Conservation (phyloP, 2,888 invertebrate genomes). For the Branchipolynoe longqiensis region DNA sequence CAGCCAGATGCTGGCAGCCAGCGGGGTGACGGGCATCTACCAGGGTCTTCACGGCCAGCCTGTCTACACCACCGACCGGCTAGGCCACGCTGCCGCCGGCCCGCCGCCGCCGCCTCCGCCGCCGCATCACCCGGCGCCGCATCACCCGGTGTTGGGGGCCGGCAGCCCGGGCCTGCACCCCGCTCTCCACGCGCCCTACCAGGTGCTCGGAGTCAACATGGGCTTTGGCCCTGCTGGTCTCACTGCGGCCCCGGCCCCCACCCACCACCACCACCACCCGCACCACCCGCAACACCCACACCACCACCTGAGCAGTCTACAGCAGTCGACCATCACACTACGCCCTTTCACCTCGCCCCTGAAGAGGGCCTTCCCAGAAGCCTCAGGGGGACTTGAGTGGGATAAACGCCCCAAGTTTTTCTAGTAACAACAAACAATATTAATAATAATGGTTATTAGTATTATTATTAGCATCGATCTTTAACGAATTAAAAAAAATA, state of each 20-base stretch:
- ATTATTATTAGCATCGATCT: no score
- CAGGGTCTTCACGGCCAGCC: constrained; percentile 40
- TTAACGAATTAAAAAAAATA: no score
- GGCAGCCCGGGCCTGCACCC: constrained; percentile 12
- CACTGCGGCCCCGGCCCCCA: constrained; percentile 13
- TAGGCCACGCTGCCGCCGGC: neutral
- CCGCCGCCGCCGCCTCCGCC: neutral
- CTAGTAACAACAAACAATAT: neutral
- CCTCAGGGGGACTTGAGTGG: constrained; percentile 49
- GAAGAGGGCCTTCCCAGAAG: constrained; percentile 51
- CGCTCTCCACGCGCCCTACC: constrained; percentile 32
- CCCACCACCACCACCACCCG: no score
- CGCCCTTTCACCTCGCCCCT: constrained; percentile 19
- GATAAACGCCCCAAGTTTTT: constrained; percentile 58
- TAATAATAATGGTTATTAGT: no score
- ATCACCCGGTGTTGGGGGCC: neutral
- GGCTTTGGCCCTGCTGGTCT: constrained; percentile 9
- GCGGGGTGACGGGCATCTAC: constrained; percentile 14
- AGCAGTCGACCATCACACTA: constrained; percentile 12
- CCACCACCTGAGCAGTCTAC: constrained; percentile 33
- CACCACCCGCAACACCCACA: neutral
- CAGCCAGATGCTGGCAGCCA: constrained; percentile 30
- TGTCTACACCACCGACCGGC: constrained; percentile 16
- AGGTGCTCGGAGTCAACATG: constrained; percentile 29
- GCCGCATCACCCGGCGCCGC: neutral